phyloP scores from a whole-genome alignment of 2,797 vertebrate genomes.

The Threskiornis aethiopicus region DNA sequence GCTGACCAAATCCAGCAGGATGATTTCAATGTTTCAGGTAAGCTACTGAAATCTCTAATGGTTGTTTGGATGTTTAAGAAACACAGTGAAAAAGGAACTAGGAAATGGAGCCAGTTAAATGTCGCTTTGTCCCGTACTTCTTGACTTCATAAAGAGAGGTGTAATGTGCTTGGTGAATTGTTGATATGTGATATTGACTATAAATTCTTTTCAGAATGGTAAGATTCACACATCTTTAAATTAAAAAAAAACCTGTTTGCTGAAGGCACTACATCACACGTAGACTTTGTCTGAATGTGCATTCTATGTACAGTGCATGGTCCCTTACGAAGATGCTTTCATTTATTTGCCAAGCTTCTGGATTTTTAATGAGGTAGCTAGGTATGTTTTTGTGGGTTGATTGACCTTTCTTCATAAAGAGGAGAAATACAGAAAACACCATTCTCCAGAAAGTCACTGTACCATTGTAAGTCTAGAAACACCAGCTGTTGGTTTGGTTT shows the following conservation, averaged over 20 bases:
- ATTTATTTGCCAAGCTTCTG: background rate
- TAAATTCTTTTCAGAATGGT: background rate
- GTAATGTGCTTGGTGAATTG: background rate
- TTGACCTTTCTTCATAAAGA: background rate
- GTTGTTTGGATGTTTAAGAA: background rate
- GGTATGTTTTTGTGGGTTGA: background rate
- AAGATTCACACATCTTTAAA: background rate
- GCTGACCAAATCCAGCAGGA: background rate
- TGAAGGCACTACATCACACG: background rate
- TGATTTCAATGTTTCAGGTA: background rate
- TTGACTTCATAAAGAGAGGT: background rate
- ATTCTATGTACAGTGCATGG: accelerated
- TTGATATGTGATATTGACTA: background rate
- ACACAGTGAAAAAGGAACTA: background rate
- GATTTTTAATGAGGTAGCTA: background rate
- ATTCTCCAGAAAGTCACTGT: background rate
- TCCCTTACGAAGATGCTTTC: background rate
- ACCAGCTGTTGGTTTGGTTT: background rate
- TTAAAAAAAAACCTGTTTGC: background rate
- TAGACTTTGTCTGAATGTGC: background rate
- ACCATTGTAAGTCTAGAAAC: background rate
- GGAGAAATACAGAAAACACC: background rate
- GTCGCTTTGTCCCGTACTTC: background rate
- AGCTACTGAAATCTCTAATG: background rate
- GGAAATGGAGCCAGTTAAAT: background rate